Percentiles rank a stretch among this genome's conserved stretches.
Conservation (phyloP, 2,797 vertebrate genomes). For the Aphelocoma californica region DNA sequence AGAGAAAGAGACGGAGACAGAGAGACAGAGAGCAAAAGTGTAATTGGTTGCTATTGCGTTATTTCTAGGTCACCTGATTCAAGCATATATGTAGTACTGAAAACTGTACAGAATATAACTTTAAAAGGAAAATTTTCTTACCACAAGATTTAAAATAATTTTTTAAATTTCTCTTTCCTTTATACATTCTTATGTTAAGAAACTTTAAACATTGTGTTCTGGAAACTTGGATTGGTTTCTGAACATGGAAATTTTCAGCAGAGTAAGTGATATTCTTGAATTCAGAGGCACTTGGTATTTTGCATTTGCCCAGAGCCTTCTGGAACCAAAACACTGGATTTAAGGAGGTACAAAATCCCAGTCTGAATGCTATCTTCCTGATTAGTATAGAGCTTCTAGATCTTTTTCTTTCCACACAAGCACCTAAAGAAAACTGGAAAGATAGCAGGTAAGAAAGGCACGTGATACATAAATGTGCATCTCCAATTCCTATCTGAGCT, state of each 20-base stretch:
- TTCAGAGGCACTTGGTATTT: background rate
- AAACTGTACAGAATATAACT: background rate
- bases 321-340: background rate
- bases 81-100: background rate
- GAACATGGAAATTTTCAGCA: background rate
- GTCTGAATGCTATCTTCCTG: background rate
- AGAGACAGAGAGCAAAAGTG: background rate
- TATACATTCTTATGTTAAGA: background rate
- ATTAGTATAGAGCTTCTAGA: background rate
- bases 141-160: background rate
- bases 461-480: background rate
- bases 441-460: background rate
- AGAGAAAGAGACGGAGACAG: background rate
- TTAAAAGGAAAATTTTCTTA: background rate
- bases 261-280: background rate
- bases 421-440: background rate
- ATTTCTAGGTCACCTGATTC: background rate
- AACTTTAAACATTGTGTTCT: rapidly evolving
- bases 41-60: background rate
- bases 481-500: background rate
- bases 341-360: background rate
- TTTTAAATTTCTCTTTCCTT: background rate
- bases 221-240: background rate
- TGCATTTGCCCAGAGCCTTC: background rate
- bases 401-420: background rate